These are phyloP conservation scores for Pogonocichla stellata DNA, from an alignment of 2,113 vertebrate species.

Conservation along the genomic window DNA sequence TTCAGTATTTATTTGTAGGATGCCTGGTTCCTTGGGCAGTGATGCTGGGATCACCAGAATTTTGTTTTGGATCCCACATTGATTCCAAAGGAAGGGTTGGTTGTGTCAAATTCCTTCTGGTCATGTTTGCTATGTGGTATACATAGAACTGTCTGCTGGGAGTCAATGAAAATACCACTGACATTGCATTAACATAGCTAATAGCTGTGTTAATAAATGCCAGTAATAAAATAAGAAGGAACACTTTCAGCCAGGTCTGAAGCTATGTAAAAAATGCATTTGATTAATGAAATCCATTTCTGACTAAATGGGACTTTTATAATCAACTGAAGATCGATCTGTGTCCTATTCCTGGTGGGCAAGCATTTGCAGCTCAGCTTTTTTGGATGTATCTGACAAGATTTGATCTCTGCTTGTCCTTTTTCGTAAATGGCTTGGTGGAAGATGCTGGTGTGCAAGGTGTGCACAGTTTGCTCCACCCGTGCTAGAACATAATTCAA, in stretches of 20 bases:
- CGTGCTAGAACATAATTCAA: fast-evolving
- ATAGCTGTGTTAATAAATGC: conserved; percentile 60
- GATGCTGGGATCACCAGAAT: background rate
- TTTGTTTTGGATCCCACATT: conserved; percentile 41
- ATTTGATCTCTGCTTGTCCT: background rate
- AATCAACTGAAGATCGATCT: background rate
- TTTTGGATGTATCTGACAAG: background rate
- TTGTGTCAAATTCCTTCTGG: conserved; percentile 31
- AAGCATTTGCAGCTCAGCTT: background rate
- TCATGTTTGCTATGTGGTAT: background rate
- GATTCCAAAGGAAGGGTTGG: conserved; percentile 1
- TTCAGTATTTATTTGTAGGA: conserved; percentile 57
- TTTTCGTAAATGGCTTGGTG: background rate
- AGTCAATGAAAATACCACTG: conserved; percentile 51
- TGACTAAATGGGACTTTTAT: background rate
- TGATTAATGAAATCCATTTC: conserved; percentile 21
- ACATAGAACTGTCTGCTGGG: conserved; percentile 61
- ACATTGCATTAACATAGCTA: conserved; percentile 51
- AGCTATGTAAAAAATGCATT: background rate
- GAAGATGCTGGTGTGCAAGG: background rate
- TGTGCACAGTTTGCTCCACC: background rate
- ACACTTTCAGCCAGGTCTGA: conserved; percentile 21
- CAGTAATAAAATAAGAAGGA: conserved; percentile 35
- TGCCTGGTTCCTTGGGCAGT: background rate
- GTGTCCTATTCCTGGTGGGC: background rate